These are phyloP conservation scores for Colinus virginianus DNA, from an alignment of 2,113 vertebrate genomes.

Conservation along the genomic window DNA sequence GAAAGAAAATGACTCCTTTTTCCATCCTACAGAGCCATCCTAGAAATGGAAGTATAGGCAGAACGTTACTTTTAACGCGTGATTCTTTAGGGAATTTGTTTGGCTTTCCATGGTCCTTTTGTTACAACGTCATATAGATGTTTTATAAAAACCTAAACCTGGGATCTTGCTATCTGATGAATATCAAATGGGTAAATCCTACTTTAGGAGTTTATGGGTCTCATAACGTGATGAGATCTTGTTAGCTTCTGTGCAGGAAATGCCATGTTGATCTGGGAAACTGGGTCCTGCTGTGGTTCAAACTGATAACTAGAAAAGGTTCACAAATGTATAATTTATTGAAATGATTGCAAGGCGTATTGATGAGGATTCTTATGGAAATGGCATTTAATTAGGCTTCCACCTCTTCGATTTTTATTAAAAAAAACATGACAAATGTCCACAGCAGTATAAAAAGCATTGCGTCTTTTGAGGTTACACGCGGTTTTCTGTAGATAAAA, in stretches of 20 bases:
- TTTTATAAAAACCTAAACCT: constrained; percentile 24
- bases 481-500: background rate
- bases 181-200: background rate
- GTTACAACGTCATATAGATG: constrained; percentile 1
- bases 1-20: constrained; percentile 64
- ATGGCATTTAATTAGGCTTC: constrained; percentile 20
- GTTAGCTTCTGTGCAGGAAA: background rate
- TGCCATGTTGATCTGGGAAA: background rate
- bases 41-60: constrained; percentile 62
- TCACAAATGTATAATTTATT: background rate
- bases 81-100: background rate
- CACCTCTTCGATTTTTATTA: background rate
- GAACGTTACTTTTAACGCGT: constrained; percentile 13
- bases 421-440: background rate
- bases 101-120: background rate
- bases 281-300: background rate
- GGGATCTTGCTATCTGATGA: constrained; percentile 32
- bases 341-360: background rate
- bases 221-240: background rate
- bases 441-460: background rate
- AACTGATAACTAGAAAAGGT: background rate
- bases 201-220: background rate
- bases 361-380: constrained; percentile 32
- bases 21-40: constrained; percentile 43
- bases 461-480: constrained; percentile 14